Conservation (phyloP, 2,797 vertebrate species). For the Poecilia wingei region DNA sequence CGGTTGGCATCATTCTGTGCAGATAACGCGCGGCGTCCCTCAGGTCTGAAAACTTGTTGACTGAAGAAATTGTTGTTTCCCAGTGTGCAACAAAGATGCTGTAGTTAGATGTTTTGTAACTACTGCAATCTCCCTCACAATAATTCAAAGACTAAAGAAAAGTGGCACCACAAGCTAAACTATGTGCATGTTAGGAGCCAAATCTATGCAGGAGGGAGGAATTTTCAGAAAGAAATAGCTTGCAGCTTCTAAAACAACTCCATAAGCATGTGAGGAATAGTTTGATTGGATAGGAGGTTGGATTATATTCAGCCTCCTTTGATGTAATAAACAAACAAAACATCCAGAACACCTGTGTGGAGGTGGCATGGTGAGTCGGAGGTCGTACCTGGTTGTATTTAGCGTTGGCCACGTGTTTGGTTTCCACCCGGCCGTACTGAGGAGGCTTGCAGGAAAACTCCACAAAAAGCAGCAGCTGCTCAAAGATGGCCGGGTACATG, state of each 20-base stretch:
- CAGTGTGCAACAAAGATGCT: neutral
- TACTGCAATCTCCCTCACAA: neutral
- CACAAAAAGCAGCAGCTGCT: constrained; percentile 95
- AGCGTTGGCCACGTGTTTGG: constrained; percentile 98
- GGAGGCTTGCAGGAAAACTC: constrained; percentile 99
- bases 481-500: constrained; percentile 99
- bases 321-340: constrained; percentile 31
- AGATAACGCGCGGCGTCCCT: constrained; percentile 7
- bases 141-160: constrained; percentile 1
- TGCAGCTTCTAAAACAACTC: constrained; percentile 5
- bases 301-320: constrained; percentile 3
- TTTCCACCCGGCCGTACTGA: constrained; percentile 97
- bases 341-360: neutral
- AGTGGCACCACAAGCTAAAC: constrained; percentile 17
- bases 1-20: neutral
- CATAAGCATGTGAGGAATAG: neutral
- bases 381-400: constrained; percentile 96
- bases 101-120: neutral
- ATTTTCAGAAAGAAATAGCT: constrained; percentile 24
- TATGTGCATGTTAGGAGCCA: constrained; percentile 12
- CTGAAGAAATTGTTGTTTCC: neutral
- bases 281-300: neutral
- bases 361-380: neutral
- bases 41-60: constrained; percentile 10
- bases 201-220: constrained; percentile 20